Percentiles rank a stretch among this genome's conserved stretches.
Conservation (phyloP, 2,888 invertebrate species). For the Cephus sareptanus region DNA sequence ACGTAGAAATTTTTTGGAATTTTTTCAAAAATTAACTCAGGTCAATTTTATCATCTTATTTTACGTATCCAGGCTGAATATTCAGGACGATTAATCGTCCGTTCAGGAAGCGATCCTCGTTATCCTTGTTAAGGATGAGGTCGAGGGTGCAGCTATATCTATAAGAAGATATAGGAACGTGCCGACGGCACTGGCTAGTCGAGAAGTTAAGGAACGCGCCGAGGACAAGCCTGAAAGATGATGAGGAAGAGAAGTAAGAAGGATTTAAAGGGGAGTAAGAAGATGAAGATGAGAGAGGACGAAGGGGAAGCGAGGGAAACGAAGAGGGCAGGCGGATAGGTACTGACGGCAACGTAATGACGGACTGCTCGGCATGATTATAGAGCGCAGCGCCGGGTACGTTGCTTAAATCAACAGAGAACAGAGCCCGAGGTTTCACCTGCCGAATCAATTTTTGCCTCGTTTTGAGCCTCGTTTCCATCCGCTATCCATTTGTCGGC, state of each 20-base stretch:
- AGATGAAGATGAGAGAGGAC: slow-evolving; percentile 9
- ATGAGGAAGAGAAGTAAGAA: background rate
- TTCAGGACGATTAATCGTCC: too few species aligned
- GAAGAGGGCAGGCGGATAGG: slow-evolving; percentile 43
- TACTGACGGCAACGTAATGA: slow-evolving; percentile 51
- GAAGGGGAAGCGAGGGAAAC: slow-evolving; percentile 33
- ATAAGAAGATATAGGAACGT: too few species aligned
- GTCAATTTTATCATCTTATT: too few species aligned
- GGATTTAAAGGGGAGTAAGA: background rate
- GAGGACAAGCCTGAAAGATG: slow-evolving; percentile 5
- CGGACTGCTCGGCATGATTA: slow-evolving; percentile 50
- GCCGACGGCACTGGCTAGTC: too few species aligned
- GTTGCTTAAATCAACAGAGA: slow-evolving; percentile 54
- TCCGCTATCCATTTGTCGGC: background rate
- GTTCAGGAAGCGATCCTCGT: too few species aligned
- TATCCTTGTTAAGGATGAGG: too few species aligned
- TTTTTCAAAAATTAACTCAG: too few species aligned
- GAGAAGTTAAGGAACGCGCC: background rate
- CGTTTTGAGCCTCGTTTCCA: slow-evolving; percentile 7
- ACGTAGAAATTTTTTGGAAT: too few species aligned
- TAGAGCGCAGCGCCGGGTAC: slow-evolving; percentile 51
- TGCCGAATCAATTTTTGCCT: slow-evolving; percentile 52
- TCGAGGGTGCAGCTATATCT: too few species aligned
- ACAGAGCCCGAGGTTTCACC: slow-evolving; percentile 53
- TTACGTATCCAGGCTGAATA: too few species aligned